These are phyloP conservation scores for Daboia siamensis DNA, from an alignment of 2,113 vertebrate species.

Conservation along the genomic window DNA sequence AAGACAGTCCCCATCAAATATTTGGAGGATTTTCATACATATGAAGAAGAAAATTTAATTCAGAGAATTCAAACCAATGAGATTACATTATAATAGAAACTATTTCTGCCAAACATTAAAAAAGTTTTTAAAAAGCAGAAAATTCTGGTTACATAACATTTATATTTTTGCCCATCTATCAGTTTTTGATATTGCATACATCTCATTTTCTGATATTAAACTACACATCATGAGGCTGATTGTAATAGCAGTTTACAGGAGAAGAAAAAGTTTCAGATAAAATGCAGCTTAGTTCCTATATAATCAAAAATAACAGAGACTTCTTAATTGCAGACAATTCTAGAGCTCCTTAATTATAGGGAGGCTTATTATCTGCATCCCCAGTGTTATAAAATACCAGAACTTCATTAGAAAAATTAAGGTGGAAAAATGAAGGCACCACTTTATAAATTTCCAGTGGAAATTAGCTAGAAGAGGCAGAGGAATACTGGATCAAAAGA, in stretches of 20 bases:
- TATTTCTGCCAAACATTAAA: neutral
- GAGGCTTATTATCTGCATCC: constrained; percentile 75
- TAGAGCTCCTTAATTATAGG: constrained; percentile 74
- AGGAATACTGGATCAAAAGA: constrained; percentile 81
- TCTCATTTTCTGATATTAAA: constrained; percentile 24
- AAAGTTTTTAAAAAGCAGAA: constrained; percentile 30
- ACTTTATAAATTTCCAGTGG: constrained; percentile 80
- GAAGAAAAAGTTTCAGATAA: constrained; percentile 32
- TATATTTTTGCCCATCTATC: neutral
- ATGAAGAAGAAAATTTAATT: neutral
- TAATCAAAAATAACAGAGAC: constrained; percentile 56
- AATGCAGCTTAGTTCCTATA: constrained; percentile 29
- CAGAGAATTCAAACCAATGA: neutral
- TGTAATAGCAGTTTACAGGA: constrained; percentile 9
- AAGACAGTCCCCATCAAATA: neutral
- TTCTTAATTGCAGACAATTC: constrained; percentile 63
- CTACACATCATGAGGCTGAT: constrained; percentile 27
- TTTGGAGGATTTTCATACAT: neutral
- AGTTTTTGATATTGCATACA: neutral
- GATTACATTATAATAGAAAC: neutral
- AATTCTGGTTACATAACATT: neutral
- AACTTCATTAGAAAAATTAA: constrained; percentile 83
- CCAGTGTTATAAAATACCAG: constrained; percentile 73
- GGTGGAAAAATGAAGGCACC: constrained; percentile 74
- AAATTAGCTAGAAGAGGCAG: constrained; percentile 79